These are phyloP conservation scores for Drosophila siamana DNA, from an alignment of 2,888 invertebrate species.

Conservation along the genomic window DNA sequence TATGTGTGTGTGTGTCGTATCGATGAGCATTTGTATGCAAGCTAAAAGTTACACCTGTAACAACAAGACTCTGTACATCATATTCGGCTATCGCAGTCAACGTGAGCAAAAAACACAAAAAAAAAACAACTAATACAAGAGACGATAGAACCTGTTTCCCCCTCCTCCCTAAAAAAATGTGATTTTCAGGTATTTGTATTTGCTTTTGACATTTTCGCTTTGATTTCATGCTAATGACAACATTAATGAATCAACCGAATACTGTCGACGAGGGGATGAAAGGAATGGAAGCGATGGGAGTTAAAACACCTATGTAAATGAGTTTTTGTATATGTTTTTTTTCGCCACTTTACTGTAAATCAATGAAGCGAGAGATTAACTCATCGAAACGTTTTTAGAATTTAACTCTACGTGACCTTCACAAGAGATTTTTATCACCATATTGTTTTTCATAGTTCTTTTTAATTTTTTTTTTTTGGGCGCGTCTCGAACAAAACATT, in stretches of 20 bases:
- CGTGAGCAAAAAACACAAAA: constrained; percentile 7
- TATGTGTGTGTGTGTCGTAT: constrained; percentile 20
- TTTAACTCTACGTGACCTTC: constrained; percentile 37
- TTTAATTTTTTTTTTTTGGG: constrained; percentile 22
- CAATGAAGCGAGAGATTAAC: constrained; percentile 59
- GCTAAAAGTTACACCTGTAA: constrained; percentile 39
- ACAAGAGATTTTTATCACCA: constrained; percentile 15
- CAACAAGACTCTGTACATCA: constrained; percentile 25
- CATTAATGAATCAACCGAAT: constrained; percentile 37
- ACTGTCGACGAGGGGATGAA: not conserved
- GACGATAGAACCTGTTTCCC: constrained; percentile 43
- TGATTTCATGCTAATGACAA: constrained; percentile 55
- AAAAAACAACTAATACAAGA: no score
- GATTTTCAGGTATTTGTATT: constrained; percentile 31
- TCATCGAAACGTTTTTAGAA: constrained; percentile 57
- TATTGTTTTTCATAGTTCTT: not conserved
- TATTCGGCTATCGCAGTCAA: constrained; percentile 18
- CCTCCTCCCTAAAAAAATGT: constrained; percentile 17
- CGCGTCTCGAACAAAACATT: constrained; percentile 14
- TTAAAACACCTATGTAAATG: constrained; percentile 49
- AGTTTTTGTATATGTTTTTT: constrained; percentile 19
- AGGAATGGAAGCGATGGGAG: not conserved
- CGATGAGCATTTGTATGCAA: constrained; percentile 36
- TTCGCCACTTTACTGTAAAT: constrained; percentile 25
- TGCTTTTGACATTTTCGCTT: constrained; percentile 63